phyloP scores from a whole-genome alignment of 1,140 invertebrate genomes.

The Ceratosolen fusciceps region DNA sequence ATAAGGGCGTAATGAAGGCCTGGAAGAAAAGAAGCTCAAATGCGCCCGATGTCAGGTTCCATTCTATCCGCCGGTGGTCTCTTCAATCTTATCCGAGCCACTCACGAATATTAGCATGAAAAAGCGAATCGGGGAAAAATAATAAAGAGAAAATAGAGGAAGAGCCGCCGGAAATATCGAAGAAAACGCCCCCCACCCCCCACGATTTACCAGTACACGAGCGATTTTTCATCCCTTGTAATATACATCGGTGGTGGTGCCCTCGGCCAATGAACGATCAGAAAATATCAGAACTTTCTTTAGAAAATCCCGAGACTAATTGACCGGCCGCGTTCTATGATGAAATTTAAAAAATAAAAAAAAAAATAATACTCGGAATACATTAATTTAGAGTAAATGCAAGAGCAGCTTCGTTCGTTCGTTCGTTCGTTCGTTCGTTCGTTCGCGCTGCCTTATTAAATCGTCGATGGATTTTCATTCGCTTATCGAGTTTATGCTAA shows the following conservation, averaged over 20 bases:
- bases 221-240: conserved; percentile 49
- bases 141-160: conserved; percentile 48
- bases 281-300: background rate
- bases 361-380: no score
- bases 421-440: no score
- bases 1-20: conserved; percentile 59
- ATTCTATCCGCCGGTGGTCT: background rate
- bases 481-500: no score
- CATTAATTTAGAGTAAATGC: no score
- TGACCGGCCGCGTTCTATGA: conserved; percentile 29
- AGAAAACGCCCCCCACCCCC: conserved; percentile 29
- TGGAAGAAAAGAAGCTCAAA: conserved; percentile 54
- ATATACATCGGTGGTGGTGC: conserved; percentile 1
- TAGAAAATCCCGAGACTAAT: conserved; percentile 34
- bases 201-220: conserved; percentile 45
- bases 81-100: conserved; percentile 47
- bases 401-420: no score
- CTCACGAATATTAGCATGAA: conserved; percentile 57
- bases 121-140: conserved; percentile 38
- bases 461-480: no score
- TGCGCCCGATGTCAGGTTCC: conserved; percentile 56
- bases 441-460: no score
- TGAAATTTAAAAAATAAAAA: conserved; percentile 12
- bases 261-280: background rate
- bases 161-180: conserved; percentile 31